phyloP scores from a whole-genome alignment of 2,888 invertebrate genomes.

The Pyrgus malvae region DNA sequence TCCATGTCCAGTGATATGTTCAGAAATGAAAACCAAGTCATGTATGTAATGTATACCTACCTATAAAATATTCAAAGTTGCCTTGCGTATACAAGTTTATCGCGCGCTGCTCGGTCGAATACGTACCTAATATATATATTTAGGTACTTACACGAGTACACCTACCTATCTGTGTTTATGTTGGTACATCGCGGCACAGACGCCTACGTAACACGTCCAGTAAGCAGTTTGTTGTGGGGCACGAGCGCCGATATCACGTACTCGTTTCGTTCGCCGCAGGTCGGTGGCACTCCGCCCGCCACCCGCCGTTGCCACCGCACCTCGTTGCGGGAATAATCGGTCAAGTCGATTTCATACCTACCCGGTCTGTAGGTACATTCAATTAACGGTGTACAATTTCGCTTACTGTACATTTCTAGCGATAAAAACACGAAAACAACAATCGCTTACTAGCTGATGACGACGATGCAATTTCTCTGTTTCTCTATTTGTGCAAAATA shows the following conservation, averaged over 20 bases:
- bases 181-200: slow-evolving; percentile 67
- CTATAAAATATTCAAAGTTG: slow-evolving; percentile 39
- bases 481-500: slow-evolving; percentile 52
- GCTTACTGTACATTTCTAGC: slow-evolving; percentile 7
- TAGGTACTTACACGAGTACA: slow-evolving; percentile 31
- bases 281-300: slow-evolving; percentile 62
- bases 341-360: slow-evolving; percentile 59
- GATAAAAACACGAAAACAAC: slow-evolving; percentile 4
- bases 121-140: slow-evolving; percentile 31
- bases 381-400: slow-evolving; percentile 19
- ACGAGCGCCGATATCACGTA: slow-evolving; percentile 76
- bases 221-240: slow-evolving; percentile 81
- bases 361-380: slow-evolving; percentile 28
- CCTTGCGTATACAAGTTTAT: slow-evolving; percentile 45
- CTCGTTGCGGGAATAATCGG: slow-evolving; percentile 76
- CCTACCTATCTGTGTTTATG: slow-evolving; percentile 54
- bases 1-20: slow-evolving; percentile 6
- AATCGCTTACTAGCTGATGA: slow-evolving; percentile 5
- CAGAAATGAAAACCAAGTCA: slow-evolving; percentile 30
- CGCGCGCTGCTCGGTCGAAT: slow-evolving; percentile 47
- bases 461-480: slow-evolving; percentile 12
- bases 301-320: slow-evolving; percentile 65
- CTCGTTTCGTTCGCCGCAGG: slow-evolving; percentile 71
- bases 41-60: slow-evolving; percentile 1
- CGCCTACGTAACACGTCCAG: slow-evolving; percentile 79